These are phyloP conservation scores for Leptocoma aspasia DNA, from an alignment of 2,113 vertebrate species.

Conservation along the genomic window DNA sequence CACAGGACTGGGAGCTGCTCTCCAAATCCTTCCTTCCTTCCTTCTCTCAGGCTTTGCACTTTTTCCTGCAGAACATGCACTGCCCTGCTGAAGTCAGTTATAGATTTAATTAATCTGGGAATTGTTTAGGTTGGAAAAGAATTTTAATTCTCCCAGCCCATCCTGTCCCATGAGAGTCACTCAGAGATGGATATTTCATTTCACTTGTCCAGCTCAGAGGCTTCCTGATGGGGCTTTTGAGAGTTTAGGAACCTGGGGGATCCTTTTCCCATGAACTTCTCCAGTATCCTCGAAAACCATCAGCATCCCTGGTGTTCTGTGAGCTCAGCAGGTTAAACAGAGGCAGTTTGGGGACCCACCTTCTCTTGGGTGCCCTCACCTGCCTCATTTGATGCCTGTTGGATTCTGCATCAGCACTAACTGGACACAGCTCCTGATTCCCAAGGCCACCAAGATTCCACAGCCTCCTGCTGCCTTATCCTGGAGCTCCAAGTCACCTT, in stretches of 20 bases:
- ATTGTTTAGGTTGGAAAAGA: not conserved
- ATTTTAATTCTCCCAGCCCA: not conserved
- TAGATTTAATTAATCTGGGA: not conserved
- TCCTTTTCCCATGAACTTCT: not conserved
- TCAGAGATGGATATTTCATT: not conserved
- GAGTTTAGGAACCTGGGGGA: fast-evolving
- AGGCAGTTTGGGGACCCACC: fast-evolving
- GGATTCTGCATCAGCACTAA: not conserved
- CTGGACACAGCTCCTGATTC: not conserved
- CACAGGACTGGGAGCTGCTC: not conserved
- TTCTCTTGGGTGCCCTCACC: not conserved
- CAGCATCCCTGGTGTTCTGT: not conserved
- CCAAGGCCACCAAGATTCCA: fast-evolving
- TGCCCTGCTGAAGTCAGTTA: not conserved
- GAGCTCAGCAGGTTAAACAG: not conserved
- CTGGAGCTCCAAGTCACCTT: not conserved
- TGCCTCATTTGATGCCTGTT: not conserved
- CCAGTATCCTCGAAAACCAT: fast-evolving
- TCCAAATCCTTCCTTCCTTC: not conserved
- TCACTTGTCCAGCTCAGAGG: not conserved
- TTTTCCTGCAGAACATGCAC: fast-evolving
- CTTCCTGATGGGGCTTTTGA: not conserved
- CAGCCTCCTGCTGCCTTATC: not conserved
- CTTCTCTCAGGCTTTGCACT: not conserved
- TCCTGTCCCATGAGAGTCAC: not conserved